These are phyloP conservation scores for Ceratoteleas bidentatus DNA, from an alignment of 1,140 invertebrate species.

Conservation along the genomic window DNA sequence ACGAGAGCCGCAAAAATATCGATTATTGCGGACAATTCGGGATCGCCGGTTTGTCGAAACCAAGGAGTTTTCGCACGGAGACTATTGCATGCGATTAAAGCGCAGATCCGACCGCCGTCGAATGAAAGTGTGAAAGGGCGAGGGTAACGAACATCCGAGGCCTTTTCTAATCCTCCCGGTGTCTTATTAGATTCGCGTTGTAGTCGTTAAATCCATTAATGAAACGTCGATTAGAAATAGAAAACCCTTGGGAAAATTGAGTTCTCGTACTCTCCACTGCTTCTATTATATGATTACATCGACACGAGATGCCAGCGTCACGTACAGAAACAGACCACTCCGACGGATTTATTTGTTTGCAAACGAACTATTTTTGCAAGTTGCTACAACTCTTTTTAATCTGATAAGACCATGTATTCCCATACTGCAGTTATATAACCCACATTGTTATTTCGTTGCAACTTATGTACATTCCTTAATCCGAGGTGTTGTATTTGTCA, in stretches of 20 bases:
- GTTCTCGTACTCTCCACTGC: conserved; percentile 13
- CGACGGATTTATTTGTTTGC: too few relatives aligned
- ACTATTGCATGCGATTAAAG: conserved; percentile 25
- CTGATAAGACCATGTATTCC: too few relatives aligned
- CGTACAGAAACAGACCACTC: not conserved
- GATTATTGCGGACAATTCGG: conserved; percentile 2
- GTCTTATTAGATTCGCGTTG: conserved; percentile 28
- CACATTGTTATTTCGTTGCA: too few relatives aligned
- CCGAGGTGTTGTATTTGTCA: too few relatives aligned
- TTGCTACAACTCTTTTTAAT: too few relatives aligned
- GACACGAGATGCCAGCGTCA: conserved; percentile 16
- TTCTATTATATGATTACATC: conserved; percentile 25
- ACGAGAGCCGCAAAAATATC: conserved; percentile 2
- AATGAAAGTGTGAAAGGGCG: conserved; percentile 27
- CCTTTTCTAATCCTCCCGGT: conserved; percentile 20
- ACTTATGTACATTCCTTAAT: too few relatives aligned
- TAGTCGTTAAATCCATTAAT: conserved; percentile 32
- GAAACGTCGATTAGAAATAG: conserved; percentile 19
- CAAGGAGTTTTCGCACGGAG: conserved; percentile 6
- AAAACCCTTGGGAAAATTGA: conserved; percentile 34
- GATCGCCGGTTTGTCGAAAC: not conserved
- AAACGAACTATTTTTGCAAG: too few relatives aligned
- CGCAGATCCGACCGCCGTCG: not conserved
- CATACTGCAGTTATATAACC: too few relatives aligned
- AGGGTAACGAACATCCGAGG: conserved; percentile 24